Evolutionary conservation across 2,113 vertebrate genomes (phyloP).

Genomic region (Herpetotheres cachinnans): DNA sequence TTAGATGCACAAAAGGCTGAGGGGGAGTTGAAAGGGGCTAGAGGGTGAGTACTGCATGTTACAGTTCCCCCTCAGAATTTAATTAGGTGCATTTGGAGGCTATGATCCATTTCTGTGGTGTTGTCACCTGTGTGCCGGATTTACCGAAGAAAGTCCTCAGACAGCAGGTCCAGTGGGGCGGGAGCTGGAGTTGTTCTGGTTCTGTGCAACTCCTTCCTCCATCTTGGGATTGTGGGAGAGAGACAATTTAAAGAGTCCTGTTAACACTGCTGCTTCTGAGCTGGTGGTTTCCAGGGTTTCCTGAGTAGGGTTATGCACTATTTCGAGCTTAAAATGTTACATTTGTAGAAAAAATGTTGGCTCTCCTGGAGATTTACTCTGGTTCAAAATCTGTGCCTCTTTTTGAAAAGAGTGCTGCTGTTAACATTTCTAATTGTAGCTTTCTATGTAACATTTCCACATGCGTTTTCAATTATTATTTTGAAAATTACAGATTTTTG

Average conservation of each 20-base stretch:
- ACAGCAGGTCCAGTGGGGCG: not conserved
- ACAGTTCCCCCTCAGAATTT: not conserved
- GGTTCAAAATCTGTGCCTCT: slow-evolving; percentile 40
- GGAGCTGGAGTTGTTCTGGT: not conserved
- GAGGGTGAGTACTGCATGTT: not conserved
- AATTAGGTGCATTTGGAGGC: not conserved
- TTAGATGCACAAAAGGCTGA: not conserved
- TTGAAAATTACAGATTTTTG: slow-evolving; percentile 72
- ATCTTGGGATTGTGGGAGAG: not conserved
- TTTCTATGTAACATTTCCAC: slow-evolving; percentile 38
- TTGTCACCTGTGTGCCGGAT: not conserved
- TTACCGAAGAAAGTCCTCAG: not conserved
- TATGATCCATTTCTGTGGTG: not conserved
- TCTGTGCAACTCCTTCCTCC: not conserved
- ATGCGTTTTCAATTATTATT: slow-evolving; percentile 68
- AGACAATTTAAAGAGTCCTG: not conserved
- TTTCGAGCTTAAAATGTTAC: slow-evolving; percentile 1
- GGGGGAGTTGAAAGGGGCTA: not conserved
- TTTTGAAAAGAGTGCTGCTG: slow-evolving; percentile 33
- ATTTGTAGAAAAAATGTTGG: slow-evolving; percentile 22
- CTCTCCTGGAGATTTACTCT: not conserved
- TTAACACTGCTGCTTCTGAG: not conserved
- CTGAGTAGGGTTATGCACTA: not conserved
- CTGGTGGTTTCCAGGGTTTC: not conserved
- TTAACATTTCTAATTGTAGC: slow-evolving; percentile 35